Evolutionary conservation across 2,113 vertebrate species (phyloP).

Genomic region (Myotis yumanensis): DNA sequence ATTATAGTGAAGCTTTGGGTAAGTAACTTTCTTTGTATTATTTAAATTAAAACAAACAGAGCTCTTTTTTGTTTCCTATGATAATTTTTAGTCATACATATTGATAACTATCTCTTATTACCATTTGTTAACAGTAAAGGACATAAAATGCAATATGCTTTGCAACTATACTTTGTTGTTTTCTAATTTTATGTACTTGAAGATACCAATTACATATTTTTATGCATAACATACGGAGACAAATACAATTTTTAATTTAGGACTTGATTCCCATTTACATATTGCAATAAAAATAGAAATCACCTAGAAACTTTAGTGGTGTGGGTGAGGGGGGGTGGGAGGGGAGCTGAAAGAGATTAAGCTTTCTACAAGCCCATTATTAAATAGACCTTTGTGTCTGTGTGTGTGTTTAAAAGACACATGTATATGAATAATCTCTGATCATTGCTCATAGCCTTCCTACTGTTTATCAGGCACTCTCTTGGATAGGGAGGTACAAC

Average conservation of each 20-base stretch:
- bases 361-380: background rate
- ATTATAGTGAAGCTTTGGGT: constrained; percentile 85
- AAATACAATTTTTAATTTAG: background rate
- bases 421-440: background rate
- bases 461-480: background rate
- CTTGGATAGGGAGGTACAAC: background rate
- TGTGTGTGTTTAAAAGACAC: background rate
- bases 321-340: fast-evolving
- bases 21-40: constrained; percentile 67
- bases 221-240: background rate
- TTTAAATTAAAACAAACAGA: constrained; percentile 3
- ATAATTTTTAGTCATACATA: background rate
- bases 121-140: background rate
- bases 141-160: background rate
- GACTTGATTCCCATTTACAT: background rate
- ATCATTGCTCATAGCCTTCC: background rate
- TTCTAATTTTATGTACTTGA: background rate
- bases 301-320: constrained; percentile 5
- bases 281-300: background rate
- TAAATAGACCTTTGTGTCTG: background rate
- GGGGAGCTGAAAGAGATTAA: background rate
- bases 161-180: background rate
- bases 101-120: background rate
- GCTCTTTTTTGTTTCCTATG: background rate
- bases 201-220: background rate